phyloP scores from a whole-genome alignment of 2,113 vertebrate genomes.

The Nycticebus coucang region DNA sequence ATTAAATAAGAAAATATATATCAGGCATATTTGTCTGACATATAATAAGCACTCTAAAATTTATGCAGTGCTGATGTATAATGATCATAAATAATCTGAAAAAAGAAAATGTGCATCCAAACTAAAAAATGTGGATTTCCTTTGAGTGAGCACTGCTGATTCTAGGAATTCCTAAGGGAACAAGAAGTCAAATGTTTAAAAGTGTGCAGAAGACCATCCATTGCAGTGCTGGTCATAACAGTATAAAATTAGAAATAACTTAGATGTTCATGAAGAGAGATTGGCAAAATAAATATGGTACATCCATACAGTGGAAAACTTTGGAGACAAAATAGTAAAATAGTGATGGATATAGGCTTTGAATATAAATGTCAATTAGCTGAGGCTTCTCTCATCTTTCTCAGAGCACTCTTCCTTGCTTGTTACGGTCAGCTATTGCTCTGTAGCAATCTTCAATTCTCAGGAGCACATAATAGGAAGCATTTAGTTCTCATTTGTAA shows the following conservation, averaged over 20 bases:
- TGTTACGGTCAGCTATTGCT: background rate
- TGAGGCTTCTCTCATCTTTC: background rate
- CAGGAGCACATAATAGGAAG: background rate
- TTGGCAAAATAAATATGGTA: background rate
- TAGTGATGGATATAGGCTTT: background rate
- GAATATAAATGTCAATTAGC: background rate
- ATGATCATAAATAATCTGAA: background rate
- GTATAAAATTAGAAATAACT: background rate
- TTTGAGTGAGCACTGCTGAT: background rate
- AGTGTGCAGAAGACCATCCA: background rate
- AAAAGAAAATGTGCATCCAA: background rate
- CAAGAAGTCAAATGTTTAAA: slow-evolving; percentile 1
- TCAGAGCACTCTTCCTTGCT: background rate
- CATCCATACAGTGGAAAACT: background rate
- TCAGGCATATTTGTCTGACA: background rate
- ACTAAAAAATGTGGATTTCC: background rate
- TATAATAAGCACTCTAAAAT: background rate
- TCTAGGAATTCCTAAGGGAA: background rate
- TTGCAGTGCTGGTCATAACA: background rate
- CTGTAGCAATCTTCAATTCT: background rate
- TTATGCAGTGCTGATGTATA: background rate
- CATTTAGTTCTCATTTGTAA: background rate
- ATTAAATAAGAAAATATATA: background rate
- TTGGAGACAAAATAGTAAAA: background rate
- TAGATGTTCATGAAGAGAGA: background rate